Conservation (phyloP, 2,797 vertebrate genomes). For the Chelonia mydas region DNA sequence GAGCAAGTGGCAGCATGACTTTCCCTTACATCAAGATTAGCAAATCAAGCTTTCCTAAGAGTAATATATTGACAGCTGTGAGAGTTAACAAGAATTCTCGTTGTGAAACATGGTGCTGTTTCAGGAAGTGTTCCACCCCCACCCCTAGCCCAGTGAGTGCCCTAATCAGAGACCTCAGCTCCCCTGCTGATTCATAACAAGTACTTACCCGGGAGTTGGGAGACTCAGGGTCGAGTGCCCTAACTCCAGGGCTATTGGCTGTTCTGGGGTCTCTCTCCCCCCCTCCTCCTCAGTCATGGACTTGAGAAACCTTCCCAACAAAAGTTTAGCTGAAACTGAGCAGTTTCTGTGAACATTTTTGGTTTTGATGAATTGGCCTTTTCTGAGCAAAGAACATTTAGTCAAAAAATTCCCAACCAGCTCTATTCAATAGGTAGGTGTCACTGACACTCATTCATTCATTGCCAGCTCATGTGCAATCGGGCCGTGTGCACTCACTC, state of each 20-base stretch:
- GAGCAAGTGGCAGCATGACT: background rate
- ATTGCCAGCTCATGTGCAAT: background rate
- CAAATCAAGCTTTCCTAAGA: background rate
- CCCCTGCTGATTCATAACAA: background rate
- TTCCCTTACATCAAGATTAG: background rate
- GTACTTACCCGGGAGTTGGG: too few relatives aligned
- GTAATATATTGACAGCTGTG: conserved; percentile 6
- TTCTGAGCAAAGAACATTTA: background rate
- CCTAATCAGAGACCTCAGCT: background rate
- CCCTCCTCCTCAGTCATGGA: background rate
- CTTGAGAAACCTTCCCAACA: background rate
- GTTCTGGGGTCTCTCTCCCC: background rate
- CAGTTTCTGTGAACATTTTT: background rate
- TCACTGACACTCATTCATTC: background rate
- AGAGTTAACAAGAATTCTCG: background rate
- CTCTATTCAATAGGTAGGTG: background rate
- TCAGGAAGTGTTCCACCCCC: background rate
- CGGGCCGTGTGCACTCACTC: conserved; percentile 8
- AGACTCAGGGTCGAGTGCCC: too few relatives aligned
- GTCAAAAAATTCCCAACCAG: background rate
- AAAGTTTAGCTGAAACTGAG: background rate
- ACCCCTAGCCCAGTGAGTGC: background rate
- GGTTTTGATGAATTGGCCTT: background rate
- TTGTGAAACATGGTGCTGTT: background rate
- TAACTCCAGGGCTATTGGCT: background rate